Percentiles rank a stretch among this genome's conserved stretches.
Conservation (phyloP, 2,113 vertebrate species). For the Brachyhypopomus occidentalis region DNA sequence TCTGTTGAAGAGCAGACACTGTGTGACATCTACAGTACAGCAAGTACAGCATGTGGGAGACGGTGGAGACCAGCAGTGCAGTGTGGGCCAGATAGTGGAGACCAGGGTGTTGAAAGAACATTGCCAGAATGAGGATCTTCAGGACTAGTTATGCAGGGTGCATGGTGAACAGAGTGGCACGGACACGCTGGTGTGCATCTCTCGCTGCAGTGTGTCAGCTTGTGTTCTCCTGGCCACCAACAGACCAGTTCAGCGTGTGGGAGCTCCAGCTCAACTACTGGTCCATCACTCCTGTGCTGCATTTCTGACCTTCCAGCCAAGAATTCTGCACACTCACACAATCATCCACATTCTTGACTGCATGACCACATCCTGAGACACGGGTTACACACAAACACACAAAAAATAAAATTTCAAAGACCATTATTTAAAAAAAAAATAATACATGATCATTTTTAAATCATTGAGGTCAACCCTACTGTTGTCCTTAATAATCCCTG, state of each 20-base stretch:
- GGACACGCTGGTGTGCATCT: not conserved
- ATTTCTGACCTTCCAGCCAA: not conserved
- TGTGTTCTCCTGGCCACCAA: not conserved
- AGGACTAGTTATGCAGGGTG: not conserved
- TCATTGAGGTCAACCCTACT: too few species aligned
- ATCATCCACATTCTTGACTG: not conserved
- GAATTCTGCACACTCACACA: not conserved
- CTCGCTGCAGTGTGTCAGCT: not conserved
- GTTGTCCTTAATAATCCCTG: not conserved
- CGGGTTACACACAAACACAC: not conserved
- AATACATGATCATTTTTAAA: too few species aligned
- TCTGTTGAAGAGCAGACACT: too few species aligned
- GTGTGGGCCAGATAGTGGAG: too few species aligned
- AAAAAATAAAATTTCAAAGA: too few species aligned
- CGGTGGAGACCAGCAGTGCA: not conserved
- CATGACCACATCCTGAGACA: constrained; percentile 11
- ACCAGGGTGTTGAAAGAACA: not conserved
- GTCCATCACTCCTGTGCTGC: not conserved
- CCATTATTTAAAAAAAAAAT: too few species aligned
- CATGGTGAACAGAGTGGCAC: not conserved
- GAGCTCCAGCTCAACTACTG: not conserved
- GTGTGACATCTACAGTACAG: too few species aligned
- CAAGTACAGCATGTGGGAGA: too few species aligned
- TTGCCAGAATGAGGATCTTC: not conserved
- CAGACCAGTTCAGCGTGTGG: not conserved